A percentile compares a stretch with the other conserved stretches of the same genome.
Evolutionary conservation across 1,140 invertebrate genomes (phyloP).

Genomic region (Pseudachorutes palmiensis): DNA sequence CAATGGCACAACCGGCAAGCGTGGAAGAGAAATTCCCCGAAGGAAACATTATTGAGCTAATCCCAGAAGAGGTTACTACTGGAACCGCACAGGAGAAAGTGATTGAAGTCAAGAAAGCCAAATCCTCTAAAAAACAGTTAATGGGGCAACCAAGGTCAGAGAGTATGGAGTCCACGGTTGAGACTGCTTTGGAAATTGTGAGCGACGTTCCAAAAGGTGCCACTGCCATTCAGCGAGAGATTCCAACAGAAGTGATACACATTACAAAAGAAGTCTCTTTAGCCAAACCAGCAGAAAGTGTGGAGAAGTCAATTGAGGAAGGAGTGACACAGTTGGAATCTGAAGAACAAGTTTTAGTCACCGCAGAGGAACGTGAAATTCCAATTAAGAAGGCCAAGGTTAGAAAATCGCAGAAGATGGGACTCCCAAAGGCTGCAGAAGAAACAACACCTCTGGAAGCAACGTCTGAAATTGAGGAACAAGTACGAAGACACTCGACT

Average conservation of each 20-base stretch:
- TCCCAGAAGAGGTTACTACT: background rate
- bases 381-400: conserved; percentile 9
- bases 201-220: too few species aligned
- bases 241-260: background rate
- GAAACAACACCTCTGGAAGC: background rate
- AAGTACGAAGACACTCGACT: background rate
- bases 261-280: background rate
- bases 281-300: conserved; percentile 11
- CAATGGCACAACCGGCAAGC: background rate
- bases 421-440: background rate
- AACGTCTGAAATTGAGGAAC: background rate
- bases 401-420: background rate
- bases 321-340: background rate
- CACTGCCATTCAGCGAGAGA: too few species aligned
- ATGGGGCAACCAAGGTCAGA: background rate
- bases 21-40: background rate
- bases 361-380: background rate
- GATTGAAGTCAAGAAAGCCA: background rate
- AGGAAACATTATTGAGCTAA: background rate
- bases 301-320: conserved; percentile 12
- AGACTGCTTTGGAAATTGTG: background rate
- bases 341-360: background rate
- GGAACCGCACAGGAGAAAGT: background rate
- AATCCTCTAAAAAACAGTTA: background rate
- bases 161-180: background rate